These are phyloP conservation scores for Vimba vimba DNA, from an alignment of 2,113 vertebrate species.

Conservation along the genomic window DNA sequence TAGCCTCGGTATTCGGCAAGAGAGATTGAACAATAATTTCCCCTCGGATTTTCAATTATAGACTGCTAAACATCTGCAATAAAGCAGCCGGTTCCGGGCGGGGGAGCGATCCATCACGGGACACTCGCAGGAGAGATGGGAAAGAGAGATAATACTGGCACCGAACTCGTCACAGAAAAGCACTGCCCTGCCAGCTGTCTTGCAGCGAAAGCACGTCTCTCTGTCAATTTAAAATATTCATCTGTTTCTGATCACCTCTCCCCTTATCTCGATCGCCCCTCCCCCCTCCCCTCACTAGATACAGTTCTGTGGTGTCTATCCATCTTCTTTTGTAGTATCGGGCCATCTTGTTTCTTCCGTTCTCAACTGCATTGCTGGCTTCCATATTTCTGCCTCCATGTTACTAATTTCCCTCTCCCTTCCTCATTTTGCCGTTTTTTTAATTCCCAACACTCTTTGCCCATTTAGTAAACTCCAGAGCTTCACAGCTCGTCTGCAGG, in stretches of 20 bases:
- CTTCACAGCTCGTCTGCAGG: conserved; percentile 48
- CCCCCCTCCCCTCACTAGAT: not conserved
- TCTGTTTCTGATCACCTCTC: conserved; percentile 12
- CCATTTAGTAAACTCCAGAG: conserved; percentile 54
- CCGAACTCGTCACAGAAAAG: conserved; percentile 16
- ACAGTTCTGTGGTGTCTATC: not conserved
- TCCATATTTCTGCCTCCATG: not conserved
- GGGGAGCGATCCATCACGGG: conserved; percentile 62
- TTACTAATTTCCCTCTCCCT: not conserved
- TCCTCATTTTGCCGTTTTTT: not conserved
- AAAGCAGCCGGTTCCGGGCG: conserved; percentile 45
- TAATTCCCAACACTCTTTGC: conserved; percentile 61
- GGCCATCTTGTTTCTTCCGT: not conserved
- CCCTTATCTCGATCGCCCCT: not conserved
- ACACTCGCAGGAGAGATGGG: conserved; percentile 22
- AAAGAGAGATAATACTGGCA: conserved; percentile 32
- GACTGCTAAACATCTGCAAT: conserved; percentile 68
- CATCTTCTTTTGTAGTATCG: not conserved
- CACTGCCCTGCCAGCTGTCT: conserved; percentile 15
- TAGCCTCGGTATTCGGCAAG: conserved; percentile 57
- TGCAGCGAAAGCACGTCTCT: not conserved
- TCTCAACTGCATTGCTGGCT: not conserved
- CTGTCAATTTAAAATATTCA: conserved; percentile 16
- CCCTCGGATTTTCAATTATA: conserved; percentile 70
- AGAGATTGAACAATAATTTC: conserved; percentile 63